Evolutionary conservation across 1,140 invertebrate species (phyloP).

Genomic region (Lasioglossum baleicum): DNA sequence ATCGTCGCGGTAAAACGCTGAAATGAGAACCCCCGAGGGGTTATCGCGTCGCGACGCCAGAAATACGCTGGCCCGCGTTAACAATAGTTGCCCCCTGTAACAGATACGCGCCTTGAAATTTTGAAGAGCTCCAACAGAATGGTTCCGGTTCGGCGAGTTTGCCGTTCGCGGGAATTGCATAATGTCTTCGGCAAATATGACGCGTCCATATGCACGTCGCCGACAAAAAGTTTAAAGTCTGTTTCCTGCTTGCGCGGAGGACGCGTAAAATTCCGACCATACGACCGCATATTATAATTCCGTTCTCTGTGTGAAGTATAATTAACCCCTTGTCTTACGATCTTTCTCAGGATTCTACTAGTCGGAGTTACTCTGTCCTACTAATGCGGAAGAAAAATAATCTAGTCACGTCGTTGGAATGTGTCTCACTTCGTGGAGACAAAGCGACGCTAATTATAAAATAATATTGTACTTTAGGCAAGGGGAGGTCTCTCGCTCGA

Average conservation of each 20-base stretch:
- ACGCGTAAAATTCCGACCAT: neutral
- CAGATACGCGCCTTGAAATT: neutral
- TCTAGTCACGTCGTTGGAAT: neutral
- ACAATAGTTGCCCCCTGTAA: conserved; percentile 10
- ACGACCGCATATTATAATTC: neutral
- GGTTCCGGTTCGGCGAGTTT: neutral
- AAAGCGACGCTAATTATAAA: too few species aligned
- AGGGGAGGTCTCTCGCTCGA: too few species aligned
- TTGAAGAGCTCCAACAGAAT: neutral
- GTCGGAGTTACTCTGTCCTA: neutral
- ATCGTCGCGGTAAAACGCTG: too few species aligned
- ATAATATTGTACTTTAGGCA: too few species aligned
- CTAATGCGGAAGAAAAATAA: neutral
- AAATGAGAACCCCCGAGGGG: neutral
- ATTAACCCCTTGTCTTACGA: neutral
- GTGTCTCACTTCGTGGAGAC: too few species aligned
- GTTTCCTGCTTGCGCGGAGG: neutral
- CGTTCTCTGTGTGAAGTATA: neutral
- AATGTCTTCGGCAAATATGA: neutral
- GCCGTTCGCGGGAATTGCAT: conserved; percentile 20
- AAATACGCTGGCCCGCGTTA: neutral
- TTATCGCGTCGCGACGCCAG: conserved; percentile 11
- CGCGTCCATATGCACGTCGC: neutral
- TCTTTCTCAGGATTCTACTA: neutral
- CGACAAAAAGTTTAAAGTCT: neutral